Conservation (phyloP, 1,140 invertebrate genomes). For the Brachionus plicatilis region DNA sequence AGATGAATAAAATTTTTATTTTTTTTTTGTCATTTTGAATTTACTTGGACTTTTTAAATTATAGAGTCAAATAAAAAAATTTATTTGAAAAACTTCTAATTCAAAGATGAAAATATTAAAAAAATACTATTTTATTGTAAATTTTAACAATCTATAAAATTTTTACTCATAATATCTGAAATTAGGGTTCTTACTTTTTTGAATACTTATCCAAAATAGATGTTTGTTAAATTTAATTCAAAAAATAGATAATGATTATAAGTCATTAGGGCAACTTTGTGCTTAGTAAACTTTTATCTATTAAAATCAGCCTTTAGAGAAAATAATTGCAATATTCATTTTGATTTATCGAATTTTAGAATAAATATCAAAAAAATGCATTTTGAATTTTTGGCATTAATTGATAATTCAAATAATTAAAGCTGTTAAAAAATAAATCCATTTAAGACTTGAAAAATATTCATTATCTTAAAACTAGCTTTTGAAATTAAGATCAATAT, state of each 20-base stretch:
- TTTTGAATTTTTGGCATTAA: not conserved
- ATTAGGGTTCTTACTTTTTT: not conserved
- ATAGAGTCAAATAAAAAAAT: not conserved
- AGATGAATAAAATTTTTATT: conserved; percentile 3
- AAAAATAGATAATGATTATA: not conserved
- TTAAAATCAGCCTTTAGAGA: not conserved
- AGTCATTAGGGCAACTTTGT: not conserved
- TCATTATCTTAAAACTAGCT: not conserved
- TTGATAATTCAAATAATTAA: not conserved
- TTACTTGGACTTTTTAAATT: not conserved
- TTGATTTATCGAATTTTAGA: not conserved
- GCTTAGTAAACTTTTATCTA: not conserved
- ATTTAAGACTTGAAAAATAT: not conserved
- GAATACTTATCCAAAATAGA: not conserved
- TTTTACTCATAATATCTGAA: not conserved
- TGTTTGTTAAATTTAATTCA: not conserved
- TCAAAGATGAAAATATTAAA: not conserved
- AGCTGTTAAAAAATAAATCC: not conserved
- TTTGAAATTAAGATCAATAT: not conserved
- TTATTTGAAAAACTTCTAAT: not conserved
- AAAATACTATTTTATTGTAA: not conserved
- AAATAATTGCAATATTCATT: not conserved
- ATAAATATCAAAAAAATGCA: not conserved
- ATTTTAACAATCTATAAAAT: not conserved
- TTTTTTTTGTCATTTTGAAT: not conserved